These are phyloP conservation scores for Trichonephila clavipes DNA, from an alignment of 1,140 invertebrate species.

Conservation along the genomic window DNA sequence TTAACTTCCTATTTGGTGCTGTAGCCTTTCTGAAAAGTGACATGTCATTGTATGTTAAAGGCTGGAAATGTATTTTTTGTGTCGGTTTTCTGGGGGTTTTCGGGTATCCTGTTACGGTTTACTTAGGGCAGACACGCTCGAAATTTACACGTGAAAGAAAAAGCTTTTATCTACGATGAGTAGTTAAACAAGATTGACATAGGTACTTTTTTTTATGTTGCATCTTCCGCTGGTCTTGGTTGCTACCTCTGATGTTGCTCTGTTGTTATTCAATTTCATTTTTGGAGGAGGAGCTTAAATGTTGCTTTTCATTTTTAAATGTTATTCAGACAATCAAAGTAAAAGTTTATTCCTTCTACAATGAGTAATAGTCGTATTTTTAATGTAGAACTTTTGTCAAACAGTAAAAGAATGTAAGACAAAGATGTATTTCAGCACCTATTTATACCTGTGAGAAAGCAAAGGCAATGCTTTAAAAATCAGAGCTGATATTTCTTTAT, in stretches of 20 bases:
- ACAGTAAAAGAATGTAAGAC: too few species aligned
- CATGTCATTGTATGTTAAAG: constrained; percentile 17
- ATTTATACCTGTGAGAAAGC: too few species aligned
- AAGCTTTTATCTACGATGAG: constrained; percentile 27
- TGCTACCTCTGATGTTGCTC: background rate
- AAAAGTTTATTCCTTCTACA: too few species aligned
- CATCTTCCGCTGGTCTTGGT: background rate
- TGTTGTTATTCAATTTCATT: background rate
- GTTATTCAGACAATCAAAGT: too few species aligned
- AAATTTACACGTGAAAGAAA: background rate
- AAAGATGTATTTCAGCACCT: too few species aligned
- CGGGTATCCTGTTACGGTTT: constrained; percentile 36
- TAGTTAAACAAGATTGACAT: constrained; percentile 44
- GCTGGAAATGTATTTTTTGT: background rate
- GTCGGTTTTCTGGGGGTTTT: background rate
- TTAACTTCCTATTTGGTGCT: constrained; percentile 35
- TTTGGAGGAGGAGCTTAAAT: background rate
- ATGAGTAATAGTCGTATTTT: too few species aligned
- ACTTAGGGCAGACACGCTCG: background rate
- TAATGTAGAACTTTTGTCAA: too few species aligned
- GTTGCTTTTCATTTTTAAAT: too few species aligned
- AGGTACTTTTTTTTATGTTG: background rate
- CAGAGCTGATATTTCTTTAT: too few species aligned
- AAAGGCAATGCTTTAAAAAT: too few species aligned
- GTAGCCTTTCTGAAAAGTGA: constrained; percentile 8